Evolutionary conservation across 2,888 invertebrate species (phyloP).

Genomic region (Xylocampa areola): DNA sequence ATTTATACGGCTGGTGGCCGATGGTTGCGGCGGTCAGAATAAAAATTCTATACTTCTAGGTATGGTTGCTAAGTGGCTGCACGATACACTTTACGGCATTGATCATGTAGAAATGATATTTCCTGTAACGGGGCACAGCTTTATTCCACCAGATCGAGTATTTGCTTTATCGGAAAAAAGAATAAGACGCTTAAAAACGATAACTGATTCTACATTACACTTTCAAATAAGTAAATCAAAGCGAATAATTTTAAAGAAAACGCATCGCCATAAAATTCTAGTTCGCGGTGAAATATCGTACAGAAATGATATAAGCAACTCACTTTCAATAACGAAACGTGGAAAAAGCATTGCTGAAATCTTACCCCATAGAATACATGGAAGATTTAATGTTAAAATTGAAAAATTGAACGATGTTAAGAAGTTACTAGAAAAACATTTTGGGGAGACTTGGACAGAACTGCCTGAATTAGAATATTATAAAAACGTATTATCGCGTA

Average conservation of each 20-base stretch:
- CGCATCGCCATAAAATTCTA: no score
- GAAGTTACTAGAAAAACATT: constrained; percentile 46
- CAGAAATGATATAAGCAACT: constrained; percentile 41
- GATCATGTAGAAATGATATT: constrained; percentile 50
- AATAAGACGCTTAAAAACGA: constrained; percentile 43
- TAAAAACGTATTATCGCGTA: constrained; percentile 39
- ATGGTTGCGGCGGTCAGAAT: no score
- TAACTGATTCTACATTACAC: constrained; percentile 41
- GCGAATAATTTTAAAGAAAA: constrained; percentile 40
- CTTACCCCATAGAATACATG: constrained; percentile 25
- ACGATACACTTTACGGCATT: no score
- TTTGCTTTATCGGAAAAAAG: constrained; percentile 51
- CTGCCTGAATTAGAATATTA: constrained; percentile 34
- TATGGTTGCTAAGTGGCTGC: no score
- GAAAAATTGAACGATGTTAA: constrained; percentile 38
- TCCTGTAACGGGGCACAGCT: constrained; percentile 55
- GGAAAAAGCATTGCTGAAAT: constrained; percentile 36
- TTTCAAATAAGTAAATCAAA: constrained; percentile 51
- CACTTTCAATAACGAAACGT: constrained; percentile 34
- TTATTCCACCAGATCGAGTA: constrained; percentile 51
- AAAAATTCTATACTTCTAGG: no score
- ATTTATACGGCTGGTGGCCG: no score
- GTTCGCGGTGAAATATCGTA: constrained; percentile 46
- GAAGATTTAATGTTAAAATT: constrained; percentile 34
- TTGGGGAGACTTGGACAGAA: constrained; percentile 37